These are phyloP conservation scores for Helicoverpa armigera DNA, from an alignment of 1,140 invertebrate genomes.

Conservation along the genomic window DNA sequence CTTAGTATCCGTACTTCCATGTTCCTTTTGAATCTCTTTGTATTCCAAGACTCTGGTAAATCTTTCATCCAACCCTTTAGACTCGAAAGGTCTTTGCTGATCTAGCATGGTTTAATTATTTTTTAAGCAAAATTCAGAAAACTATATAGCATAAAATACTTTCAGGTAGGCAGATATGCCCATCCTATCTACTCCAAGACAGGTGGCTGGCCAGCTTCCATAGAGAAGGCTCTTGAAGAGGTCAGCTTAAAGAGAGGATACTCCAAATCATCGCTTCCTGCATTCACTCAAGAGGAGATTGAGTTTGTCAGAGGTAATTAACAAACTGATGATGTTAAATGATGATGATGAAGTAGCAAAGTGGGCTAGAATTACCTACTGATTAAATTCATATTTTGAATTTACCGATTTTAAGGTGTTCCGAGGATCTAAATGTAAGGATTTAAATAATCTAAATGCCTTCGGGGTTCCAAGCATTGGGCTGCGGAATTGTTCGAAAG, in stretches of 20 bases:
- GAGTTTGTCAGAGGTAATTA: conserved; percentile 54
- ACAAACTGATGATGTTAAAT: not conserved
- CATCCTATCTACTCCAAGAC: conserved; percentile 85
- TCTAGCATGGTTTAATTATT: not conserved
- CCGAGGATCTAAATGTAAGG: too few species aligned
- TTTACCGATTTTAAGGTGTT: too few species aligned
- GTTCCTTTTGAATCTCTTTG: too few species aligned
- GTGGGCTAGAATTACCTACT: too few species aligned
- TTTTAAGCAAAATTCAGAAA: not conserved
- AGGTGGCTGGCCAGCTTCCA: conserved; percentile 72
- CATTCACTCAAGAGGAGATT: conserved; percentile 70
- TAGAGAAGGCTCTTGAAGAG: conserved; percentile 67
- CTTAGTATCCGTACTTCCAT: too few species aligned
- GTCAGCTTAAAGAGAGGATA: conserved; percentile 74
- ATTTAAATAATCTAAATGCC: too few species aligned
- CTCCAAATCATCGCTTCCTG: conserved; percentile 68
- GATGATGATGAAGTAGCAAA: not conserved
- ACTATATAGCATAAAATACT: not conserved
- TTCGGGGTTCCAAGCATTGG: too few species aligned
- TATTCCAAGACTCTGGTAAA: too few species aligned
- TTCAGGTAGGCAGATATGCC: conserved; percentile 82
- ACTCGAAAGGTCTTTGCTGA: not conserved
- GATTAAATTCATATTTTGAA: too few species aligned
- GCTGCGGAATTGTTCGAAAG: too few species aligned
- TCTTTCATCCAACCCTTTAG: too few species aligned